phyloP scores from a whole-genome alignment of 2,797 vertebrate species.

The Emydoidea blandingii region DNA sequence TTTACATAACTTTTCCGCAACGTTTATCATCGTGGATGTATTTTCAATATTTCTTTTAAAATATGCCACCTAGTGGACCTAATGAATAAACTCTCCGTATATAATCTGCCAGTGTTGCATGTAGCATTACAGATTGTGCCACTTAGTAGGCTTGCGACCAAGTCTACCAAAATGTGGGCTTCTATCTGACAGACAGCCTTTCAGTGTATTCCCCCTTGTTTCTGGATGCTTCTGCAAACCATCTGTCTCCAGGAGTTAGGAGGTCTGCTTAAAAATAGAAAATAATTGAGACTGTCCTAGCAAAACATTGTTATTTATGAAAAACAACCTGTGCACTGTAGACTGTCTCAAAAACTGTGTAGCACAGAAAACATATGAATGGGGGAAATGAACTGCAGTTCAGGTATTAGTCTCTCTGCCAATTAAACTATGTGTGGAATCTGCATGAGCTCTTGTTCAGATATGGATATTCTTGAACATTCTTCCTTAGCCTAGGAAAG shows the following conservation, averaged over 20 bases:
- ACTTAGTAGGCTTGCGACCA: background rate
- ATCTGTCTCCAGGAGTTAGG: background rate
- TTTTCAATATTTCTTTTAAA: conserved; percentile 43
- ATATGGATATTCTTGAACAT: background rate
- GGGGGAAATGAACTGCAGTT: background rate
- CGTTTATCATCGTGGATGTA: background rate
- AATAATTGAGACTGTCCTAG: background rate
- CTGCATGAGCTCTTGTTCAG: background rate
- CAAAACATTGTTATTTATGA: background rate
- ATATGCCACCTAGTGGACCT: conserved; percentile 69
- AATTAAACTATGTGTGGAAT: background rate
- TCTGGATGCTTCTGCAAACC: background rate
- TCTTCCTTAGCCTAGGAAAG: background rate
- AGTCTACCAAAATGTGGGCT: background rate
- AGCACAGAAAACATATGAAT: background rate
- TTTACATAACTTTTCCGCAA: background rate
- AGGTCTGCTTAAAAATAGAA: background rate
- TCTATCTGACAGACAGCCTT: background rate
- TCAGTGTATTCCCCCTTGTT: background rate
- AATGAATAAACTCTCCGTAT: background rate
- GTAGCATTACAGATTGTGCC: accelerated
- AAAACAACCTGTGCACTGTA: background rate
- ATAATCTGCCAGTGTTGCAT: background rate
- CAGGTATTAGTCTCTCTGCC: background rate
- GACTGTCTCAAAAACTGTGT: background rate